Percentiles rank a stretch among this genome's conserved stretches.
These are phyloP conservation scores for Euschistus heros DNA, from an alignment of 1,140 invertebrate genomes.

Conservation along the genomic window DNA sequence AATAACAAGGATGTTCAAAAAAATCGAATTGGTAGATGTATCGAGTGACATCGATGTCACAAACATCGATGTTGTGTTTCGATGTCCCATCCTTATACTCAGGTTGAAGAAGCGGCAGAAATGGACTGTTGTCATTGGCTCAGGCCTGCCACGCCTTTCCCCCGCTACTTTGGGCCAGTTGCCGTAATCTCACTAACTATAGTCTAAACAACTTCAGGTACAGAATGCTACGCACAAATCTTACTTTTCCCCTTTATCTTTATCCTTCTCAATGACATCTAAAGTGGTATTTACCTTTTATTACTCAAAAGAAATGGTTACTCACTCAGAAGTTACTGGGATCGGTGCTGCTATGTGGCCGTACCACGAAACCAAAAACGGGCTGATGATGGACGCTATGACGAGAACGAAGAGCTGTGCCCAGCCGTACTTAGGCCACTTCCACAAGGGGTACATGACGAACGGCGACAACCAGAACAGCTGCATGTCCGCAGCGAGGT, in stretches of 20 bases:
- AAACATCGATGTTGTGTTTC: too few relatives aligned
- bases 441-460: constrained; percentile 37
- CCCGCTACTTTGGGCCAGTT: too few relatives aligned
- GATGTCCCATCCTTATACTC: too few relatives aligned
- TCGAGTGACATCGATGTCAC: too few relatives aligned
- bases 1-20: too few relatives aligned
- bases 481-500: constrained; percentile 44
- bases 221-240: too few relatives aligned
- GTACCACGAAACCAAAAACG: constrained; percentile 18
- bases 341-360: constrained; percentile 25
- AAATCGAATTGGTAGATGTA: too few relatives aligned
- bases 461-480: constrained; percentile 40
- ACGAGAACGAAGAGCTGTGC: constrained; percentile 6
- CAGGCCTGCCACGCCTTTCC: too few relatives aligned
- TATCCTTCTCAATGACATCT: background rate
- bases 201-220: too few relatives aligned
- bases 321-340: constrained; percentile 26
- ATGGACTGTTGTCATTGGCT: too few relatives aligned
- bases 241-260: background rate
- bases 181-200: too few relatives aligned
- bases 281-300: background rate
- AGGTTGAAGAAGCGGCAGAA: too few relatives aligned
- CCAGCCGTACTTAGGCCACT: constrained; percentile 32
- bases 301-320: background rate
- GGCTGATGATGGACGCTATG: constrained; percentile 19